A percentile compares a stretch with the other conserved stretches of the same genome.
Evolutionary conservation across 2,797 vertebrate genomes (phyloP).

Genomic region (Limosa lapponica): DNA sequence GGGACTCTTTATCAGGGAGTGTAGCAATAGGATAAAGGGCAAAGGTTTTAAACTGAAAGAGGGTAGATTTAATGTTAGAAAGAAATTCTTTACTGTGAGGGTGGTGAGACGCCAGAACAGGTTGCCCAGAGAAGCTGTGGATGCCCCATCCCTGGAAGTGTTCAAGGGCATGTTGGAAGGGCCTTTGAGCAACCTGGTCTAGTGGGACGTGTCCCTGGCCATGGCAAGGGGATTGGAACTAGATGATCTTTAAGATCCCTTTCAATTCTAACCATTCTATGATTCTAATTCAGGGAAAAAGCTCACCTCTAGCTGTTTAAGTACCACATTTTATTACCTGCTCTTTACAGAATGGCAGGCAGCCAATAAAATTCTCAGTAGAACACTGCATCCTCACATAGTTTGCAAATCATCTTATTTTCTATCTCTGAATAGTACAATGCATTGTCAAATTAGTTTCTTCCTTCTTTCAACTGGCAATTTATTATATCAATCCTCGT

Average conservation of each 20-base stretch:
- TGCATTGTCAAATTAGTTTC: slow-evolving; percentile 34
- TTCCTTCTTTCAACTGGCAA: neutral
- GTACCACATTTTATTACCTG: slow-evolving; percentile 17
- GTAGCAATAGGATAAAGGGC: neutral
- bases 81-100: neutral
- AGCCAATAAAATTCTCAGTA: slow-evolving; percentile 33
- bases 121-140: neutral
- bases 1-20: neutral
- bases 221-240: neutral
- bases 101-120: neutral
- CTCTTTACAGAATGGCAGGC: slow-evolving; percentile 47
- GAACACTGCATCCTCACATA: neutral
- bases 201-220: neutral
- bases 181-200: neutral
- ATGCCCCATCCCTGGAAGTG: neutral
- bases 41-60: neutral
- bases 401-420: slow-evolving; percentile 15
- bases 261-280: neutral
- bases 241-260: neutral
- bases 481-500: slow-evolving; percentile 26
- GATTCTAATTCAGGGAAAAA: slow-evolving; percentile 1
- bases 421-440: neutral
- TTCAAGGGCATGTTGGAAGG: neutral
- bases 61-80: neutral
- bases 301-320: slow-evolving; percentile 19